Evolutionary conservation across 23 tunicate genomes (phyloP), one percentile per base, ranked within the genome.

Genomic region (Trididemnum miniatum): DNA sequence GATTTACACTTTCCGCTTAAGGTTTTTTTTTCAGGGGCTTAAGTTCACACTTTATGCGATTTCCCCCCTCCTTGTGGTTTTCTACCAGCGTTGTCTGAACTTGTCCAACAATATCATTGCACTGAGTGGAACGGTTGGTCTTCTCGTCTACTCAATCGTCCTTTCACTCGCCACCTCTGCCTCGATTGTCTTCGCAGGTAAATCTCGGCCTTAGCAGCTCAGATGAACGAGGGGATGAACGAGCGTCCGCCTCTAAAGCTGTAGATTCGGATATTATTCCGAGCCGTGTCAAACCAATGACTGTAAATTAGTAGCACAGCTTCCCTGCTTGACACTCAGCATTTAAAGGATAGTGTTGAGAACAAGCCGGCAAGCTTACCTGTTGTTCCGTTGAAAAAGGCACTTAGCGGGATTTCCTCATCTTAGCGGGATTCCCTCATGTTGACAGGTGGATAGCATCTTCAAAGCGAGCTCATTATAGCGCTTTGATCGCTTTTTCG

Each of bases 171-270:
- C 90, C 30, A 67, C 72, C 51, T 9, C 35, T 1, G 36, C 82
- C 2, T 0, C 23, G 22, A 49, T 88, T 2, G 87, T 88, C 0
- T 88, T 82, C 65, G 49, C 80, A 2, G 92, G 92, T 88, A 33
- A 66, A 82, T 81, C 7, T 5, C 39, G 7, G 4, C 38, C 5
- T 62, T 15, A 62, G n/a, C 18, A 49, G n/a, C n/a, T 44, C 15
- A 44, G 54, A 7, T 44, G 54, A 15, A 7, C 54, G 54, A 44
- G 54, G 12, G 54, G 54, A n/a, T n/a, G n/a, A n/a, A n/a, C n/a
- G 9, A 9, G 54, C 54, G 54, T 44, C 15, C 54, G 54, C 15
- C 9, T 44, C 54, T 15, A 15, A 15, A 44, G 54, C 54, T 9
- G 54, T 9, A 44, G 54, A n/a, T n/a, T n/a, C n/a, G n/a, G n/a